Percentiles rank a stretch among this genome's conserved stretches.
Evolutionary conservation across 2,888 invertebrate species (phyloP).

Genomic region (Eupelmus urozonus): DNA sequence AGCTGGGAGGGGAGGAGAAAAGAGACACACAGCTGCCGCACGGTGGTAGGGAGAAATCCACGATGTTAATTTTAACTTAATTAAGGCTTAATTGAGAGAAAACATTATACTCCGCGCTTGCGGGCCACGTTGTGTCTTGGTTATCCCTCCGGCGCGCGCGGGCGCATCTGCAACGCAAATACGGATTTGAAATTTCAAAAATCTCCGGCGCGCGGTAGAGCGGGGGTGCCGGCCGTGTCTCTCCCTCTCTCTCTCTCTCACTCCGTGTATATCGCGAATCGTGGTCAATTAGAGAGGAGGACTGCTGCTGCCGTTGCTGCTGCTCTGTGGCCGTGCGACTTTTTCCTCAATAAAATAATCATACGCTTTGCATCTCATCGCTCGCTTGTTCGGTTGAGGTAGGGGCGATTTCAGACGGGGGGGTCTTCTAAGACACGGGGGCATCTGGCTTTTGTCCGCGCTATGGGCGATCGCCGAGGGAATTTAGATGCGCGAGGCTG

Average conservation of each 20-base stretch:
- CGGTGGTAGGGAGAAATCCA: slow-evolving; percentile 22
- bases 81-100: slow-evolving; percentile 76
- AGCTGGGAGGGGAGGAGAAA: not conserved
- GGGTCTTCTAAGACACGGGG: slow-evolving; percentile 28
- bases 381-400: not conserved
- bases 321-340: not conserved
- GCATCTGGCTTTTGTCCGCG: slow-evolving; percentile 27
- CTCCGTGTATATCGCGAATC: slow-evolving; percentile 7
- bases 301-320: too few species aligned
- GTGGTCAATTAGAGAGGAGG: slow-evolving; percentile 40
- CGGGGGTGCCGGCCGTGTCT: not conserved
- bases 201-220: slow-evolving; percentile 63
- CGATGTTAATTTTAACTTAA: slow-evolving; percentile 74
- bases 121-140: not conserved
- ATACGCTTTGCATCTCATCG: slow-evolving; percentile 51
- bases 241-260: too few species aligned
- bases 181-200: slow-evolving; percentile 78
- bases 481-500: slow-evolving; percentile 13
- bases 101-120: slow-evolving; percentile 42
- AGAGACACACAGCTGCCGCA: not conserved
- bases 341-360: slow-evolving; percentile 53
- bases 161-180: slow-evolving; percentile 65
- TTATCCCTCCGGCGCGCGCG: not conserved
- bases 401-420: not conserved
- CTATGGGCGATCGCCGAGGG: not conserved